Conservation (phyloP, 30 jellyfish, hydroid and myxozoan genomes). For the Hydra vulgaris region DNA sequence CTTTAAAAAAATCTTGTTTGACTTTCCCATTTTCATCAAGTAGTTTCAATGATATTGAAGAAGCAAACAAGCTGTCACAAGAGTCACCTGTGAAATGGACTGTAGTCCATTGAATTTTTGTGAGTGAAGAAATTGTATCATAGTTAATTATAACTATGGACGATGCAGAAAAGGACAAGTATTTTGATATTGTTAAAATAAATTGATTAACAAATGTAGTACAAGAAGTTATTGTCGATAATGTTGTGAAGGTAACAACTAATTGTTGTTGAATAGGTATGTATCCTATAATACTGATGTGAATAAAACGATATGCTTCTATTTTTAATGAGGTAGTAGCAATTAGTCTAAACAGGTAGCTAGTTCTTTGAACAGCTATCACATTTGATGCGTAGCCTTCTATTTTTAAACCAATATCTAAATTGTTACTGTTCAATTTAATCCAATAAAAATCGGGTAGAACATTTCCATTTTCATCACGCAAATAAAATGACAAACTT, state of each 20-base stretch:
- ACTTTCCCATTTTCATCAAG: no score
- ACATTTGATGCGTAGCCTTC: conserved; percentile 20
- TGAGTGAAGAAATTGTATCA: not conserved
- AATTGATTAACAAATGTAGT: not conserved
- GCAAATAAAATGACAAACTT: not conserved
- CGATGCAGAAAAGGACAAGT: not conserved
- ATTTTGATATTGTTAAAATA: not conserved
- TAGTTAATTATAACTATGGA: not conserved
- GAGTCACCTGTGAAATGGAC: not conserved
- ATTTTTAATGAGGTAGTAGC: conserved; percentile 17
- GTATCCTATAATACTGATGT: not conserved
- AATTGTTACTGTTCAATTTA: not conserved
- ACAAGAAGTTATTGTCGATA: not conserved
- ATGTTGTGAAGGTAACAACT: not conserved
- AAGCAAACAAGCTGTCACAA: no score
- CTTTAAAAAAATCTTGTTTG: no score
- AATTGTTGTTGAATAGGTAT: not conserved
- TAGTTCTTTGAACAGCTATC: conserved; percentile 13
- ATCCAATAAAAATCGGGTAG: conserved; percentile 11
- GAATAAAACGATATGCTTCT: not conserved
- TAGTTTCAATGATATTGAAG: no score
- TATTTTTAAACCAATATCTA: conserved; percentile 11
- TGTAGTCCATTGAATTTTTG: not conserved
- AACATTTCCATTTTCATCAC: conserved; percentile 9
- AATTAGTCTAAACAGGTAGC: conserved; percentile 8